phyloP scores from a whole-genome alignment of 2,888 invertebrate genomes.

The Venustoraphidia nigricollis region DNA sequence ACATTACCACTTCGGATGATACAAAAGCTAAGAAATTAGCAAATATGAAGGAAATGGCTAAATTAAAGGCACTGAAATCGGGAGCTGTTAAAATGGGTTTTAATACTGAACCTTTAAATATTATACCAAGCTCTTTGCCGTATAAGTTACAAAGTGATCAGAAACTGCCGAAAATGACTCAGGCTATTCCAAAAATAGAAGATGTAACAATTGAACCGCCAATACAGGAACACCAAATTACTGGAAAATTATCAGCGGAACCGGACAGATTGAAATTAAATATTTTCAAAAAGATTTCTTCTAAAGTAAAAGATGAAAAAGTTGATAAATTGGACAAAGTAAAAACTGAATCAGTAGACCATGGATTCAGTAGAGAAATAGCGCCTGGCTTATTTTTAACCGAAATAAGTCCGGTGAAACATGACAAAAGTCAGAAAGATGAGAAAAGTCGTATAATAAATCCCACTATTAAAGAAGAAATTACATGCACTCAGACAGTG shows the following conservation, averaged over 20 bases:
- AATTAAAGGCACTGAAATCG: constrained; percentile 30
- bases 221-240: constrained; percentile 8
- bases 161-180: constrained; percentile 8
- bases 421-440: too few relatives aligned
- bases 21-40: constrained; percentile 30
- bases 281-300: constrained; percentile 75
- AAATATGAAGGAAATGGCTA: constrained; percentile 32
- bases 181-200: constrained; percentile 3
- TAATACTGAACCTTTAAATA: too few relatives aligned
- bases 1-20: constrained; percentile 19
- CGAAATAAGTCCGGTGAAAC: constrained; percentile 11
- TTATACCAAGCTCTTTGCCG: too few relatives aligned
- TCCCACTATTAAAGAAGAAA: constrained; percentile 42
- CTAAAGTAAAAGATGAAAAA: constrained; percentile 52
- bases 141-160: too few relatives aligned
- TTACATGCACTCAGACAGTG: constrained; percentile 17
- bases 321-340: constrained; percentile 24
- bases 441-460: constrained; percentile 13
- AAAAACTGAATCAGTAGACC: constrained; percentile 19
- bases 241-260: constrained; percentile 54
- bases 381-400: constrained; percentile 14
- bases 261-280: constrained; percentile 75
- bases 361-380: constrained; percentile 14
- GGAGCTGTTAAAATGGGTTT: constrained; percentile 16
- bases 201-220: too few relatives aligned